Evolutionary conservation across 2,113 vertebrate genomes (phyloP), one percentile per base, ranked within the genome.

Genomic region (Barnardius zonarius): DNA sequence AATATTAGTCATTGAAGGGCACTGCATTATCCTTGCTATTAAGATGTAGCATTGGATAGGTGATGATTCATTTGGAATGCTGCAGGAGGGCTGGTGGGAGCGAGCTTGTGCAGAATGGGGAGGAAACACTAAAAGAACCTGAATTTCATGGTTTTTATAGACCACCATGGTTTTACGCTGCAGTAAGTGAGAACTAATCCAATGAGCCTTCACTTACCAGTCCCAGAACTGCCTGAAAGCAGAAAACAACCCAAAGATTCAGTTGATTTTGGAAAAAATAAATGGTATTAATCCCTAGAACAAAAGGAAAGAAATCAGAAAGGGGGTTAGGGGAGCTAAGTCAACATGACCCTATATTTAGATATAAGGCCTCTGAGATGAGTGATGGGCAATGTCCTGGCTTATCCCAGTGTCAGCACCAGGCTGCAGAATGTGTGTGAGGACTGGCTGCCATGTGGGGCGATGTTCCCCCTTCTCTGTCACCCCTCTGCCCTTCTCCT

Each of bases 1-100:
- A 73, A 2, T 66, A 39, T 6, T 27, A 54, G 2, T 61, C 20
- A 62, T 54, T 76, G 16, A 69, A 33, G 55, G 35, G 14, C 52
- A 37, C 66, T 1, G 1, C 12, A n/a, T 7, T 49, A 23, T 70
- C 8, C 14, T 17, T 1, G 1, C 28, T 76, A 19, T 27, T 39
- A 33, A 73, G 18, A 52, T 3, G 5, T 6, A 41, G 28, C 33
- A 33, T 24, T 59, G 61, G 22, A 70, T 70, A 1, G 0, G 7
- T 31, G 37, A 63, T 37, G 62, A 68, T 79, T 61, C 23, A 35
- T 39, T 84, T 61, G 55, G 51, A 84, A 7, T 27, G 18, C 20
- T 1, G 1, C 46, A 37, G 66, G 59, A 30, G 37, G 12, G 54
- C 46, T 51, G 59, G 31, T 31, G 41, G 55, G 22, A 33, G 4